Evolutionary conservation across 2,888 invertebrate genomes (phyloP).

Genomic region (Drosophila robusta): DNA sequence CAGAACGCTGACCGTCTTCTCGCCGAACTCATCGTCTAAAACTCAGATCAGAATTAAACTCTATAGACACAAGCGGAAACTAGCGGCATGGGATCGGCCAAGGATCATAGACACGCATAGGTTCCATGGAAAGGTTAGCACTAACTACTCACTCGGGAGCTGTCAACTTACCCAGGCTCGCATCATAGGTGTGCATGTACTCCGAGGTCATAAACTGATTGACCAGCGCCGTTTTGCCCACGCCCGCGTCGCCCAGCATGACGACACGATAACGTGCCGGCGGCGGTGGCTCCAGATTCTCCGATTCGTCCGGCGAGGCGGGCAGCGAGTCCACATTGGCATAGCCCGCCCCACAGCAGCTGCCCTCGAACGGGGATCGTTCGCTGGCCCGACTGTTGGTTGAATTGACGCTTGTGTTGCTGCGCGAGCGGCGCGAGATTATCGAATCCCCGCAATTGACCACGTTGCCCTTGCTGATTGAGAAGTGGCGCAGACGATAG

Average conservation of each 20-base stretch:
- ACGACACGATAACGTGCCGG: conserved; percentile 90
- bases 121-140: conserved; percentile 57
- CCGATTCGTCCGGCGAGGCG: conserved; percentile 90
- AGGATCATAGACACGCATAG: conserved; percentile 66
- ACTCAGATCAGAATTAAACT: conserved; percentile 85
- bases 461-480: conserved; percentile 94
- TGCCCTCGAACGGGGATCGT: conserved; percentile 93
- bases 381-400: conserved; percentile 94
- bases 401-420: conserved; percentile 95
- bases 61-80: conserved; percentile 78
- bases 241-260: conserved; percentile 93
- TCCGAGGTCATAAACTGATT: conserved; percentile 98
- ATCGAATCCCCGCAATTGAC: conserved; percentile 96
- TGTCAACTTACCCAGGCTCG: conserved; percentile 91
- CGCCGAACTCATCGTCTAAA: conserved; percentile 96
- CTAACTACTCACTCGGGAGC: conserved; percentile 56
- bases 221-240: conserved; percentile 95
- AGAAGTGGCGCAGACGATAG: conserved; percentile 93
- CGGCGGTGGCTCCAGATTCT: conserved; percentile 87
- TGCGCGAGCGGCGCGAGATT: conserved; percentile 92
- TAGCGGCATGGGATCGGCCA: conserved; percentile 57
- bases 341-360: conserved; percentile 93
- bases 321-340: conserved; percentile 92
- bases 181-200: conserved; percentile 97
- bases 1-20: conserved; percentile 95